Conservation (phyloP, 2,888 invertebrate species). For the Phlogophora meticulosa region DNA sequence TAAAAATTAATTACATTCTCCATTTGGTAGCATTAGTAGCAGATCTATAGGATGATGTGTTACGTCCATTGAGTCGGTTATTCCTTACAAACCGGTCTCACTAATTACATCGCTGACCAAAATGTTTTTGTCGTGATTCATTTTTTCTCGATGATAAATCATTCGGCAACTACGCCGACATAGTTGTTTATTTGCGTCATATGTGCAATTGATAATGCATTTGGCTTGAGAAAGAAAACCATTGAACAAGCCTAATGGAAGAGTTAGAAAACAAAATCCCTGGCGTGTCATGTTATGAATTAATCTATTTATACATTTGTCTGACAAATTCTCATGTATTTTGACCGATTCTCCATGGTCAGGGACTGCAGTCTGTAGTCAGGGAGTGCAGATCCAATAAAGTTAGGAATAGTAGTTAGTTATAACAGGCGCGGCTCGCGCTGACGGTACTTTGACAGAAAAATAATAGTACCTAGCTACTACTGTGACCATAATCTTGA, state of each 20-base stretch:
- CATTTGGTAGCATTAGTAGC: constrained; percentile 14
- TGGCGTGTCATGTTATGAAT: neutral
- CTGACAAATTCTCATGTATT: neutral
- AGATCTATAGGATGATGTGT: constrained; percentile 30
- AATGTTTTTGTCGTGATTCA: constrained; percentile 37
- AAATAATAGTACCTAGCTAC: too few species aligned
- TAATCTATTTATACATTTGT: neutral
- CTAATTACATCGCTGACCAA: constrained; percentile 35
- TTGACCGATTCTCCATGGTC: neutral
- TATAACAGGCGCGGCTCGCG: neutral
- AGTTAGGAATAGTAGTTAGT: neutral
- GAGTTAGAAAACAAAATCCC: neutral
- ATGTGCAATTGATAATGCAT: constrained; percentile 15
- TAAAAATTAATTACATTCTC: constrained; percentile 31
- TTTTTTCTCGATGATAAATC: constrained; percentile 15
- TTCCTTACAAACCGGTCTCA: constrained; percentile 47
- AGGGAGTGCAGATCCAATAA: neutral
- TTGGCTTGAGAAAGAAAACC: constrained; percentile 26
- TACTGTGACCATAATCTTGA: neutral
- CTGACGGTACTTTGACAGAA: too few species aligned
- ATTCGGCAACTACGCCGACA: neutral
- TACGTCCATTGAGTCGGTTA: constrained; percentile 50
- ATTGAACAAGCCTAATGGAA: neutral
- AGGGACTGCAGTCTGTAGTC: too few species aligned
- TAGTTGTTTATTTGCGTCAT: constrained; percentile 10